Evolutionary conservation across 2,797 vertebrate species (phyloP), one percentile per base, ranked within the genome.

Genomic region (Sphaeramia orbicularis): DNA sequence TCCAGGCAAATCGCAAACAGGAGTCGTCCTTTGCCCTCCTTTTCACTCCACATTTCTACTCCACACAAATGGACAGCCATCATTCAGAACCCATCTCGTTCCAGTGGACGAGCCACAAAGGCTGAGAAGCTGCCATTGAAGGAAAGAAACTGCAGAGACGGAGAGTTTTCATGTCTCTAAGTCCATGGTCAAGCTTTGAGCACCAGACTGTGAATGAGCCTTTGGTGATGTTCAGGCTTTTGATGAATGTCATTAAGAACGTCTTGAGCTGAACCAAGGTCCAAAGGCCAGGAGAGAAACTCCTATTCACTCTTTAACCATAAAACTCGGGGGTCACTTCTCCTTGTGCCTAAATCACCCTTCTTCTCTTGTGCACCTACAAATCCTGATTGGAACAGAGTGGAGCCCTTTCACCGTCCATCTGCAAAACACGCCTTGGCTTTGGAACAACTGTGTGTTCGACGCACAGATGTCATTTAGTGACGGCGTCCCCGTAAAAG

Each of bases 81-180:
- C 90, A 81, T 88, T 90, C 83, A 78, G 78, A 86, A 68, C 81
- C 66, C 80, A 73, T 69, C 81, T 68, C 11, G 84, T 88, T 91
- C 89, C 88, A 87, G 71, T 89, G 82, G 74, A 38, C 19, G 50
- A 80, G n/a, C 78, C 76, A 74, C 91, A 91, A 92, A 87, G 72
- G 71, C 79, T 10, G 55, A 63, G 71, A 76, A 85, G 65, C 78
- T 57, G 65, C 78, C 78, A 83, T 69, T 85, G 67, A 85, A 52
- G 37, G 42, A n/a, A 35, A 62, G 69, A 72, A 36, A 44, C 18
- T 42, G 57, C 19, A 56, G 67, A 83, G 71, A 62, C 49, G 59
- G 54, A 66, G 50, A 41, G 57, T 79, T 84, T 85, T 83, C 69
- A 74, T 74, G 69, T 59, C 18, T 83, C 41, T 55, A 65, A 74